Evolutionary conservation across 2,888 invertebrate genomes (phyloP), one percentile per base, ranked within the genome.

Genomic region (Lasioglossum calceatum): DNA sequence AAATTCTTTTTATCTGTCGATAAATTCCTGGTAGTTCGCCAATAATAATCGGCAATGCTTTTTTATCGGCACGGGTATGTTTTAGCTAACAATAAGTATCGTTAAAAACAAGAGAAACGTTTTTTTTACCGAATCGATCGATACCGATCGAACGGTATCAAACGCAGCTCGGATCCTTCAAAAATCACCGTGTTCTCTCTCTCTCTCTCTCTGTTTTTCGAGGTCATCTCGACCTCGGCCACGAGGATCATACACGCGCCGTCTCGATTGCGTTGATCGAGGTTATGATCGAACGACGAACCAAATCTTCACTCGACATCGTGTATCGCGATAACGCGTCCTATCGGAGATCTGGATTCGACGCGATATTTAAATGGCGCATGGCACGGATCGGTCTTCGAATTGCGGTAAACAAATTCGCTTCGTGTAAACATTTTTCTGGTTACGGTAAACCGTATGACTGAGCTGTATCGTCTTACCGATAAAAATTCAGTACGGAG

Each of bases 221-320:
- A 47, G 44, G 44, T 27, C 16, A 5, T 44, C 54, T 36, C 42
- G 54, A n/a, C 32, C n/a, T 50, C 16, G 44, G 12, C 16, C 61
- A 32, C 27, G 50, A 32, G 61, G 50, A 71, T 23, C 61, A 47
- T 36, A 74, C 80, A 36, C 72, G 83, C 47, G 39, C 67, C 39
- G 23, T n/a, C 36, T 32, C 42, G 44, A 78, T 75, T 39, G 79
- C 70, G 61, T 81, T 85, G 81, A 79, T 86, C 86, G 81, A 87
- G 86, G 85, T 87, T 77, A 86, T 79, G 79, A 85, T 86, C 86
- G 70, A 74, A 79, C 84, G 50, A 73, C 36, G 54, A 50, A 72
- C 67, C 61, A 44, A 72, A 77, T 77, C 79, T 79, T 47, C 36
- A 50, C 79, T 77, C 42, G 67, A 64, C 72, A 44, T 42, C 54